Conservation (phyloP, 2,113 vertebrate genomes). For the Archocentrus centrarchus region DNA sequence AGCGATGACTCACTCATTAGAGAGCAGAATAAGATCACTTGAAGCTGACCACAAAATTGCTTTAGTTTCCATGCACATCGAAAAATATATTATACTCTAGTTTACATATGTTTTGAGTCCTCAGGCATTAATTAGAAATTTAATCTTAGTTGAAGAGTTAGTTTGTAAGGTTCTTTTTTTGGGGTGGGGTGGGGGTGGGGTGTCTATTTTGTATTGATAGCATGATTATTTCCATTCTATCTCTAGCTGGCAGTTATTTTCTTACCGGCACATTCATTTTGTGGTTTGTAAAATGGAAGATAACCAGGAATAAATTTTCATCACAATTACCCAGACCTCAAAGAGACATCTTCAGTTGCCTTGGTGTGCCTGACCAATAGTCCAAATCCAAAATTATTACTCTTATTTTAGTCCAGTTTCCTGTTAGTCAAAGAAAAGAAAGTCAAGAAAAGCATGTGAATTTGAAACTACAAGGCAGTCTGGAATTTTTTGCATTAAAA, state of each 20-base stretch:
- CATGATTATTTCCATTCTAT: not conserved
- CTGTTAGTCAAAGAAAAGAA: not conserved
- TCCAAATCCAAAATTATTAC: not conserved
- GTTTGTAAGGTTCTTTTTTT: not conserved
- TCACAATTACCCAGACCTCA: conserved; percentile 2
- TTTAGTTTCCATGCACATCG: not conserved
- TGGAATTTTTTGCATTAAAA: no score
- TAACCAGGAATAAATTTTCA: not conserved
- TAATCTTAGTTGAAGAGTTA: not conserved
- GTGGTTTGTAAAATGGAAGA: not conserved
- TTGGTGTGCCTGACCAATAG: not conserved
- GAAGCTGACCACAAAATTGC: not conserved
- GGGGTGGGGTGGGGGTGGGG: no score
- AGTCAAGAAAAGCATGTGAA: no score
- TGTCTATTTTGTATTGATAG: not conserved
- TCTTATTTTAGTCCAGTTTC: not conserved
- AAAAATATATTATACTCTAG: not conserved
- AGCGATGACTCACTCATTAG: conserved; percentile 5
- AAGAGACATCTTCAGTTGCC: not conserved
- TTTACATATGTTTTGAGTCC: not conserved
- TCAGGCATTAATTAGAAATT: not conserved
- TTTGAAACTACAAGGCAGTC: no score
- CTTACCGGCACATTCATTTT: not conserved
- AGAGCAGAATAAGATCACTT: conserved; percentile 7
- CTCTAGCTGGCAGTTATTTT: not conserved